Base-by-base conservation (phyloP, 2,113 vertebrate species). In the Embiotoca jacksoni region DNA sequence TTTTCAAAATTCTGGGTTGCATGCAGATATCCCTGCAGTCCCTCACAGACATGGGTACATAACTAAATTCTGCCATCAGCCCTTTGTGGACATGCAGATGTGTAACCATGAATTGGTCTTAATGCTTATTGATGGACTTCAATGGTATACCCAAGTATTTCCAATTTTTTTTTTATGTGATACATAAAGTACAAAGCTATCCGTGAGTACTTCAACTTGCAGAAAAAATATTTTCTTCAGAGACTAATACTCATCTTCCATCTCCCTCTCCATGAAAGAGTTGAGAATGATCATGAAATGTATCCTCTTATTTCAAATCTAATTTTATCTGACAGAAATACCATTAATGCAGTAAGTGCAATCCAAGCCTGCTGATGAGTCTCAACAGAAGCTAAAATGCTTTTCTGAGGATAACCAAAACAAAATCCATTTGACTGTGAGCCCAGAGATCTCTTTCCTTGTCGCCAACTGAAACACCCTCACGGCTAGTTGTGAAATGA, bases 381-480 rank as follows among this genome's bases (percentile, higher is more conserved):
- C 41, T 73, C 71, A 59, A 44, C 30, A 23, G 54, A 80, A 41
- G 8, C 1, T 58, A 52, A 57, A 79, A 73, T n/a, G 36, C 59
- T 70, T 58, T 47, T 62, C n/a, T 23, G 32, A 61, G 15, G 11
- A 41, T 35, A 35, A 55, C 64, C 23, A 80, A 71, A 49, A 11
- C 53, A 68, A 58, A 55, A 72, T n/a, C 52, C 61, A 50, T 73
- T 55, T 61, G 50, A 46, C 53, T 32, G 15, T 72, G 60, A 76
- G 74, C 55, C 10, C 8, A 35, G 49, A 66, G 71, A 13, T 58
- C 57, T 60, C 37, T 63, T 15, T 16, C 33, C 44, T 7, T 35
- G 62, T 46, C 8, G 9, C 35, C 5, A 3, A 31, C 64, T 58
- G 9, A 72, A 62, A 57, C 7, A 37, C 4, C 37, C 52, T 66